Base-by-base conservation (phyloP, 2,888 invertebrate species). In the Chrysolina oricalcia region DNA sequence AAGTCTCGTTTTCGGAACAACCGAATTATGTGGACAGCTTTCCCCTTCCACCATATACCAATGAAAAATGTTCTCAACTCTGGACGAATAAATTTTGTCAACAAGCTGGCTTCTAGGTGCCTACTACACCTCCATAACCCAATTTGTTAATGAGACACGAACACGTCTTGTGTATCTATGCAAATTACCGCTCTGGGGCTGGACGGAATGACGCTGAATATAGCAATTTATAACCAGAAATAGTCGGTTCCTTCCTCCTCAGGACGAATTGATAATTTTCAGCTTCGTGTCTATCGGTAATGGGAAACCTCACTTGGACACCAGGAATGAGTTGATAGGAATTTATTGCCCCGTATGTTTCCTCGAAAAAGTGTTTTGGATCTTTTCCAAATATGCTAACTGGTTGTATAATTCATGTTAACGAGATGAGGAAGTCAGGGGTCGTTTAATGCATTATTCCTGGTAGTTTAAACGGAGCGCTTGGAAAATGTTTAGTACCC, bases 141-240 rank as follows among this genome's bases (percentile, higher is more conserved):
- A 68, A 68, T 68, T 68, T 68, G 68, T 68, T 68, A 53, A 68
- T 68, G 68, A 68, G 56, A 40, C 68, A 50, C 68, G 53, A 40
- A 53, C 53, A 40, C 40, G 53, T 21, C 68, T 68, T 68, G 41
- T 68, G 56, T 68, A 68, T 53, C 53, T 41, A 68, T 53, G 68
- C 56, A 68, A 68, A 68, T 68, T 68, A 23, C 19, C 53, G 68
- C 68, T 21, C n/a, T 13, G 17, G 53, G 68, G 68, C 68, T 59
- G n/a, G 17, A 27, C 59, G 59, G 59, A 21, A 59, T 59, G 23
- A 17, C 11, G 59, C 17, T 59, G 15, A 59, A 59, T 59, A 35
- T 59, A 59, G 59, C 59, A 59, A 35, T 59, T 59, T 59, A 59
- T 59, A n/a, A n/a, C n/a, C 27, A 59, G 59, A 59, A 59, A 59